Evolutionary conservation across 2,113 vertebrate genomes (phyloP), one percentile per base, ranked within the genome.

Genomic region (Stictonetta naevosa): DNA sequence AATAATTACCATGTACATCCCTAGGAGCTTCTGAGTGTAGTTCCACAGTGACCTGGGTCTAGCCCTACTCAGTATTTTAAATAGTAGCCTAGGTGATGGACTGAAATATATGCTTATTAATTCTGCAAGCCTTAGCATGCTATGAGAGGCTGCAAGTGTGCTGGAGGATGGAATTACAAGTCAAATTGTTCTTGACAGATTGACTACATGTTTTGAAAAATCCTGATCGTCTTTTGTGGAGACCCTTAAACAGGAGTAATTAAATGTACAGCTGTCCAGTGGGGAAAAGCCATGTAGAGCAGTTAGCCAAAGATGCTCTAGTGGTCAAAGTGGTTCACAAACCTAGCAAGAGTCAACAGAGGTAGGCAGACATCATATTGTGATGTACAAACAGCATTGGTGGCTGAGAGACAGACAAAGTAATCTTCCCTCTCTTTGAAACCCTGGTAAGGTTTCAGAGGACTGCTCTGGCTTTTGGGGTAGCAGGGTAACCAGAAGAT

Each of bases 21-120:
- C 15, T 52, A 56, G 38, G 19, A 52, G 62, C 16, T 1, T 2
- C 5, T 50, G n/a, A 59, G 21, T 26, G 20, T 8, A 15, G 16
- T n/a, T 78, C 42, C 22, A 75, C 23, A 55, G n/a, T 0, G 0
- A 71, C 28, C 18, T 2, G 2, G 22, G 18, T 71, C 31, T n/a
- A 40, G 10, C 3, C 17, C 18, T 63, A 36, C 17, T 50, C 52
- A 50, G 16, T 55, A 22, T 55, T 82, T 82, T 62, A 75, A 81
- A 26, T 38, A 58, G 71, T 31, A 82, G 18, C 28, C 19, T 59
- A 55, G 15, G 36, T 28, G 23, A 84, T n/a, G 16, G 36, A 28
- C 28, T 71, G 84, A 77, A 93, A 78, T 26, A 63, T 2, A 25
- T 62, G 38, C 23, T 81, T 83, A 44, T 28, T 63, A 67, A 72